A percentile compares a stretch with the other conserved stretches of the same genome.
Evolutionary conservation across 92 coral and sea anemone genomes (phyloP).

Genomic region (Epizoanthus stellaris): DNA sequence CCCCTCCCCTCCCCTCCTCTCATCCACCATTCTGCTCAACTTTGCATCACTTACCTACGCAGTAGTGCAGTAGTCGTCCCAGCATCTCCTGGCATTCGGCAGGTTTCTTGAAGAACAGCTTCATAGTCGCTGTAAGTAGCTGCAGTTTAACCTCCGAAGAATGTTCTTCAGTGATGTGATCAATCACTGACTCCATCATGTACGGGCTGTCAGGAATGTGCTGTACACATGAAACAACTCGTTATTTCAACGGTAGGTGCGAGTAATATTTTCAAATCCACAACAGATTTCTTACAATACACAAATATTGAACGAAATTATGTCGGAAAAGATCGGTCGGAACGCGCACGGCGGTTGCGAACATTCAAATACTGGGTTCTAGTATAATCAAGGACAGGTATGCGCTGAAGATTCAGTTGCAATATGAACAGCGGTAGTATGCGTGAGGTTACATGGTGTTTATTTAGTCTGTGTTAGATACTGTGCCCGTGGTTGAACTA

Average conservation of each 20-base stretch:
- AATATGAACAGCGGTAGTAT: too few relatives aligned
- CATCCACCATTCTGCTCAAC: not conserved
- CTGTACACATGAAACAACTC: conserved; percentile 40
- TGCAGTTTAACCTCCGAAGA: conserved; percentile 89
- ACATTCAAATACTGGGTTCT: not conserved
- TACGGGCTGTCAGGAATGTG: conserved; percentile 91
- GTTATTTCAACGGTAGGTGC: not conserved
- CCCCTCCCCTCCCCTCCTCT: too few relatives aligned
- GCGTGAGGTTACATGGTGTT: not conserved
- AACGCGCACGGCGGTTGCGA: not conserved
- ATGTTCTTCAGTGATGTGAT: conserved; percentile 79
- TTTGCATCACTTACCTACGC: conserved; percentile 69
- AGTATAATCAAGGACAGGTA: too few relatives aligned
- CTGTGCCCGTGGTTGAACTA: not conserved
- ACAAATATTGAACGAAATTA: not conserved
- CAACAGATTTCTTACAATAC: too few relatives aligned
- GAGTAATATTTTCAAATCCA: not conserved
- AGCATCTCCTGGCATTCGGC: conserved; percentile 95
- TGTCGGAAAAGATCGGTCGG: not conserved
- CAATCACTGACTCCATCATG: conserved; percentile 84
- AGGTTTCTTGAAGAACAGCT: conserved; percentile 95
- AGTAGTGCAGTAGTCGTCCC: conserved; percentile 85
- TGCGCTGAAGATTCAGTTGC: too few relatives aligned
- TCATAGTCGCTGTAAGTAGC: conserved; percentile 87
- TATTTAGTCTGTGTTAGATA: not conserved